Conservation (phyloP, 1,140 invertebrate species). For the Calephelis virginiensis region DNA sequence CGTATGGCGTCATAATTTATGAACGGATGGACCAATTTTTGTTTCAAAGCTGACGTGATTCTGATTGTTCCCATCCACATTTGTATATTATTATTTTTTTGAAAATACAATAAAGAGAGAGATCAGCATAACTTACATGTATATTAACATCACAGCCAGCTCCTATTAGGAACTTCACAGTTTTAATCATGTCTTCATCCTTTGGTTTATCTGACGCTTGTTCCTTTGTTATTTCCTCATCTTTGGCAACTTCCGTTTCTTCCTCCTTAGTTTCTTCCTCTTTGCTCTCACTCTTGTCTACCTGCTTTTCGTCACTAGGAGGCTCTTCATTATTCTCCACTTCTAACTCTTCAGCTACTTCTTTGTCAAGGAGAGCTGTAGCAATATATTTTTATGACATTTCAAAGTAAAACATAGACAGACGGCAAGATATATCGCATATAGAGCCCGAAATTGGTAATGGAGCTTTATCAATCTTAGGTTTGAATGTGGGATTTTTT, state of each 20-base stretch:
- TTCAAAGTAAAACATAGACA: no score
- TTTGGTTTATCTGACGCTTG: slow-evolving; percentile 32
- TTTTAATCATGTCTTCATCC: slow-evolving; percentile 55
- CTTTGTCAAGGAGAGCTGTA: slow-evolving; percentile 51
- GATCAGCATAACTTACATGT: slow-evolving; percentile 37
- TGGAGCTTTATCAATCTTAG: no score
- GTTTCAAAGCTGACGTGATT: no score
- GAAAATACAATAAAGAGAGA: no score
- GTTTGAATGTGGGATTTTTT: no score
- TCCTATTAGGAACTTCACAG: slow-evolving; percentile 54
- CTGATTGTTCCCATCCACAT: no score
- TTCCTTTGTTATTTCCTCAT: slow-evolving; percentile 24
- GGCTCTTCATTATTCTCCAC: slow-evolving; percentile 22
- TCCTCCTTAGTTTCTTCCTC: slow-evolving; percentile 26
- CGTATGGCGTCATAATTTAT: no score
- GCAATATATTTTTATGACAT: not conserved
- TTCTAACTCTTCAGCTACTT: slow-evolving; percentile 33
- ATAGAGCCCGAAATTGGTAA: no score
- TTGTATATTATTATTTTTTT: no score
- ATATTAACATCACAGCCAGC: slow-evolving; percentile 62
- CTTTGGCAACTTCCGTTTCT: slow-evolving; percentile 29
- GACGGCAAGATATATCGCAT: no score
- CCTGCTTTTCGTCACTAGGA: slow-evolving; percentile 16
- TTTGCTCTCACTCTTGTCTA: slow-evolving; percentile 8
- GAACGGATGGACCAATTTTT: no score